Evolutionary conservation across 2,797 vertebrate species (phyloP), one percentile per base, ranked within the genome.

Genomic region (Poecilia gillii): DNA sequence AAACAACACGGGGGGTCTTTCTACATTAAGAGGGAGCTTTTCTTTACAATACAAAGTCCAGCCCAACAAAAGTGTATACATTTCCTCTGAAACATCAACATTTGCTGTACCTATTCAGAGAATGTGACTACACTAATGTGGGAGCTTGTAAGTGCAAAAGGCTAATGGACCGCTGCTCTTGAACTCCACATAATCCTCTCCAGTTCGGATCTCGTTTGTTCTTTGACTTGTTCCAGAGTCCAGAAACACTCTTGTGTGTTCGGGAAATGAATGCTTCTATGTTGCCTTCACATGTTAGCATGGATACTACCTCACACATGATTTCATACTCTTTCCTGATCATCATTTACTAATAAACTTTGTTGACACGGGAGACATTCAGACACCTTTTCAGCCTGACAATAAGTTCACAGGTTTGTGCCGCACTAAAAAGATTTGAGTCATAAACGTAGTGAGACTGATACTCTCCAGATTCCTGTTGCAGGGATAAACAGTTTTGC

Each of bases 1-100:
- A 94, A 95, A 95, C 93, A 95, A 85, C 84, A 72, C 59, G 81
- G 74, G 70, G 70, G 90, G 86, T 81, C 87, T 79, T 81, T 73
- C 82, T 84, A 70, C 62, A 75, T 64, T 71, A 66, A 84, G 25
- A 74, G 74, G n/a, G 46, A 75, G 46, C 85, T 55, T 25, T 55
- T 53, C 83, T 73, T 66, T 4, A 70, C 75, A 76, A 70, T 0
- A 36, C 72, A n/a, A 4, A 83, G 73, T 64, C 62, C 33, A 64
- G 62, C 80, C 76, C 36, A 70, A 80, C 75, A 5, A 68, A 75
- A 9, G 16, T 74, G 36, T 41, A 2, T 28, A 20, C 49, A 78
- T 76, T 64, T 25, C n/a, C 14, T 75, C 51, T 57, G n/a, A n/a
- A 72, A 51, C 46, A 66, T 73, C 77, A 41, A 43, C 31, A 36